A percentile compares a stretch with the other conserved stretches of the same genome.
Conservation (phyloP, 2,113 vertebrate genomes). For the Melanerpes aurifrons region DNA sequence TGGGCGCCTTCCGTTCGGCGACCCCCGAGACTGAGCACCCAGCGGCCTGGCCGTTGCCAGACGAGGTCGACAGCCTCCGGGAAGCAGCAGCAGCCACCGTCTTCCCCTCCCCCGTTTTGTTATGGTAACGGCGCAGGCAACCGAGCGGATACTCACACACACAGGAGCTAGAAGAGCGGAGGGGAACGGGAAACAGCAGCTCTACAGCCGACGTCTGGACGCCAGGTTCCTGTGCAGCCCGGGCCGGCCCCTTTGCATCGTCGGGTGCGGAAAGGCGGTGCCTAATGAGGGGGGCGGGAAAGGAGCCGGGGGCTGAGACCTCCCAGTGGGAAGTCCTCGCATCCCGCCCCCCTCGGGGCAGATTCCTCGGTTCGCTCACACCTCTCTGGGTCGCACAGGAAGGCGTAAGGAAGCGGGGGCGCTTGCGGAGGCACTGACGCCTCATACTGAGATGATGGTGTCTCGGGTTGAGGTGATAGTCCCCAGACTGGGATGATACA, state of each 20-base stretch:
- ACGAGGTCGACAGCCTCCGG: neutral
- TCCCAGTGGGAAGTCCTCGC: no score
- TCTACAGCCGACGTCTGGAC: accelerated
- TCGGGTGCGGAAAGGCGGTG: neutral
- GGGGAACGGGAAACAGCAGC: accelerated
- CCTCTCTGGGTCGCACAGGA: neutral
- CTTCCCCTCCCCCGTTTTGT: neutral
- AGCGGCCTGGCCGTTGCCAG: neutral
- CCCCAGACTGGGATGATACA: neutral
- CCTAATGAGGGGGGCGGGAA: neutral
- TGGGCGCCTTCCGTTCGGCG: neutral
- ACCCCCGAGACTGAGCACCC: neutral
- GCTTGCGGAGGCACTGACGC: neutral
- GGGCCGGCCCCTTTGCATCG: neutral
- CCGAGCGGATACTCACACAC: neutral
- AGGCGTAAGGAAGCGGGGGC: accelerated
- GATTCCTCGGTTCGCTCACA: accelerated
- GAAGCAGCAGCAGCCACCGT: no score
- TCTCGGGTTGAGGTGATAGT: neutral
- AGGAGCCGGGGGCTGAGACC: neutral
- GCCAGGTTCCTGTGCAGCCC: neutral
- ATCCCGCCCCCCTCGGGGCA: no score
- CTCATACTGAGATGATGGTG: neutral
- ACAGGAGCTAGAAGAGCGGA: no score
- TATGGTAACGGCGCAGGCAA: neutral